Evolutionary conservation across 2,797 vertebrate species (phyloP).

Genomic region (Zalophus californianus): DNA sequence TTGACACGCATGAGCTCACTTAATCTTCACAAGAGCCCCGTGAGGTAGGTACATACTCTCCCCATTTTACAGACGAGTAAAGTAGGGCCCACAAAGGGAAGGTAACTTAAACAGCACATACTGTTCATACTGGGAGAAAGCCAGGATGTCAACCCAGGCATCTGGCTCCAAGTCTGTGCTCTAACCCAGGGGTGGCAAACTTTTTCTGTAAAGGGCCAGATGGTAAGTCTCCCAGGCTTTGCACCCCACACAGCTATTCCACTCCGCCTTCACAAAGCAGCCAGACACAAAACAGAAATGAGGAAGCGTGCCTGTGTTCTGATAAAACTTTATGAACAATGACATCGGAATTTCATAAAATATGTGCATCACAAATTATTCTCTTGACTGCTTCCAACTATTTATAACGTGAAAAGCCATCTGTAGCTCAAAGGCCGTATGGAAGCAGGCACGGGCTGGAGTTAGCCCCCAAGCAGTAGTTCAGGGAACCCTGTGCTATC

Average conservation of each 20-base stretch:
- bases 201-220: background rate
- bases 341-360: background rate
- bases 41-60: background rate
- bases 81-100: background rate
- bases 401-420: background rate
- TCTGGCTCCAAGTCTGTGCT: background rate
- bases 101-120: background rate
- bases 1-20: background rate
- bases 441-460: background rate
- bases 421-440: background rate
- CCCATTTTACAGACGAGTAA: constrained; percentile 9
- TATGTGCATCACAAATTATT: background rate
- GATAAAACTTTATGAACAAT: background rate
- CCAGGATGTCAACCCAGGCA: background rate
- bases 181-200: background rate
- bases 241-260: background rate
- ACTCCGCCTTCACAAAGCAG: background rate
- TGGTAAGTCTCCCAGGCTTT: background rate
- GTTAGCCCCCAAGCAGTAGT: background rate
- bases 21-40: background rate
- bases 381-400: background rate
- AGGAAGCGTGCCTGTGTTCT: background rate
- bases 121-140: background rate
- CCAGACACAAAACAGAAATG: background rate
- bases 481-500: background rate